These are phyloP conservation scores for Rotaria sp. DNA, from an alignment of 2,888 invertebrate genomes.

Conservation along the genomic window DNA sequence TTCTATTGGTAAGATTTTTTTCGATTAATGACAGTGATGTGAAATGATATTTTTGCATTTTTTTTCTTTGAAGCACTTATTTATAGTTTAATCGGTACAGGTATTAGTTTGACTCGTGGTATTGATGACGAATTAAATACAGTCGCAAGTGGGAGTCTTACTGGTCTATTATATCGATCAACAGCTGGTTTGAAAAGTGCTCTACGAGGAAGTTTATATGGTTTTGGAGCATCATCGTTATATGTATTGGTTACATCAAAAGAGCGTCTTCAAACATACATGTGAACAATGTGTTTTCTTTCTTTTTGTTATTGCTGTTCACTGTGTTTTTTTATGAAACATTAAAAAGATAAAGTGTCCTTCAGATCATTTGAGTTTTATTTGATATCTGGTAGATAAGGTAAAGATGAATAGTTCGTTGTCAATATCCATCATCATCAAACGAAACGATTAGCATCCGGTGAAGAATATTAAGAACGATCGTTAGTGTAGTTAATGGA, in stretches of 20 bases:
- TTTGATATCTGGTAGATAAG: not conserved
- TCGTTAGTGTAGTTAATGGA: conserved; percentile 47
- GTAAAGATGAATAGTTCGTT: conserved; percentile 36
- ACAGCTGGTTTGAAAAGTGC: conserved; percentile 33
- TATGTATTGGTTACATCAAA: not conserved
- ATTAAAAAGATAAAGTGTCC: not conserved
- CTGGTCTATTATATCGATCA: conserved; percentile 31
- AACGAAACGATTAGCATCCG: conserved; percentile 52
- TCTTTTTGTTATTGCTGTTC: not conserved
- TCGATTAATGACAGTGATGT: too few species aligned
- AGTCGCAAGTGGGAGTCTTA: conserved; percentile 17
- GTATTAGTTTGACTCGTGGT: conserved; percentile 29
- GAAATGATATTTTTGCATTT: not conserved
- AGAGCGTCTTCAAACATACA: not conserved
- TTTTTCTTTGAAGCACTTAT: conserved; percentile 28
- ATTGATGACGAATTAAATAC: conserved; percentile 38
- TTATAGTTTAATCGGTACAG: conserved; percentile 38
- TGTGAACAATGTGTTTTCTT: not conserved
- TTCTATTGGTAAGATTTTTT: conserved; percentile 61
- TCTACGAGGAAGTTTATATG: conserved; percentile 27
- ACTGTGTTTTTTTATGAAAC: not conserved
- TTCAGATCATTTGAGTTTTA: not conserved
- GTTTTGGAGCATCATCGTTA: not conserved
- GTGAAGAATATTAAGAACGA: conserved; percentile 51
- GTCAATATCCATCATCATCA: conserved; percentile 50